phyloP scores from a whole-genome alignment of 2,888 invertebrate species.

The Apodemia duryi region DNA sequence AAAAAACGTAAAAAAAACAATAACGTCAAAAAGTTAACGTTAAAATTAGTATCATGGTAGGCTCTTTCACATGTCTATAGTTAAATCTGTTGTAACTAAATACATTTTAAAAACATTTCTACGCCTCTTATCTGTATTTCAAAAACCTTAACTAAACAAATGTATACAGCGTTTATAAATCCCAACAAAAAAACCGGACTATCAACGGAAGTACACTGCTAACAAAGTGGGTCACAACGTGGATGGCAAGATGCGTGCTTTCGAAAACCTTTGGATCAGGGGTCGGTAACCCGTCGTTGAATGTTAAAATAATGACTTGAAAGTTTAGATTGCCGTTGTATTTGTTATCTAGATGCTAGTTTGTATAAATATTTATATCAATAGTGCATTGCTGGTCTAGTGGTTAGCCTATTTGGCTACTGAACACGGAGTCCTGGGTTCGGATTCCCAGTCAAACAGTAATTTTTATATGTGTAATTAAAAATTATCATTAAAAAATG shows the following conservation, averaged over 20 bases:
- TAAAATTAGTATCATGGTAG: too few species aligned
- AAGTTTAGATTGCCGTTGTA: slow-evolving; percentile 25
- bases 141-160: slow-evolving; percentile 3
- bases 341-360: neutral
- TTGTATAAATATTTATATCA: neutral
- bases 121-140: neutral
- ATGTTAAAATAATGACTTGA: slow-evolving; percentile 43
- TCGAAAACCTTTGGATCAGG: slow-evolving; percentile 7
- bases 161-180: slow-evolving; percentile 17
- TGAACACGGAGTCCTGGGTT: too few species aligned
- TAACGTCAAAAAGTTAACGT: too few species aligned
- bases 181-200: slow-evolving; percentile 40
- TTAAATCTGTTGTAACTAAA: neutral
- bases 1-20: too few species aligned
- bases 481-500: too few species aligned
- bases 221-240: slow-evolving; percentile 54
- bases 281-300: neutral
- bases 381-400: too few species aligned
- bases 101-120: neutral
- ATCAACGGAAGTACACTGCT: slow-evolving; percentile 45
- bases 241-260: slow-evolving; percentile 29
- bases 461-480: too few species aligned
- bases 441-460: too few species aligned
- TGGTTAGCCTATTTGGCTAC: too few species aligned
- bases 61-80: too few species aligned